phyloP scores from a whole-genome alignment of 2,888 invertebrate species.

The Chirona hameri region DNA sequence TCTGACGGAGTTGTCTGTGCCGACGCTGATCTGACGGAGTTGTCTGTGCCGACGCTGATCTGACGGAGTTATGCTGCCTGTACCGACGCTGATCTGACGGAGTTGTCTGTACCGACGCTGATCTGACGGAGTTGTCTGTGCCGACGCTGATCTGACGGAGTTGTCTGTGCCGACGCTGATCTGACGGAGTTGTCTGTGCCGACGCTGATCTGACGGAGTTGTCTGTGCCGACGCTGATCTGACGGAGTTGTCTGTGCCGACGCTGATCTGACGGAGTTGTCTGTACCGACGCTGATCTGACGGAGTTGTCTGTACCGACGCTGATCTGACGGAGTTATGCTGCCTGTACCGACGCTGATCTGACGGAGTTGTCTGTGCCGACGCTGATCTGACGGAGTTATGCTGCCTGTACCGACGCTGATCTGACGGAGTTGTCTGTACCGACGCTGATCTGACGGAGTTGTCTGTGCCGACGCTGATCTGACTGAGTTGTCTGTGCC shows the following conservation, averaged over 20 bases:
- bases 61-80: background rate
- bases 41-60: background rate
- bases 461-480: background rate
- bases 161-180: background rate
- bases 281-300: background rate
- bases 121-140: background rate
- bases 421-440: no score
- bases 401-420: background rate
- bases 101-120: no score
- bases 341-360: background rate
- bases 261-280: background rate
- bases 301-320: background rate
- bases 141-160: background rate
- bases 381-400: background rate
- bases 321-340: background rate
- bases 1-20: background rate
- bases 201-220: background rate
- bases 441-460: no score
- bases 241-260: background rate
- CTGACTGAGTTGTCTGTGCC: background rate
- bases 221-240: background rate
- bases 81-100: background rate
- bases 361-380: background rate
- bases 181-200: background rate
- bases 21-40: background rate